Base-by-base conservation (phyloP, 2,888 invertebrate genomes). In the Magallana nippona region DNA sequence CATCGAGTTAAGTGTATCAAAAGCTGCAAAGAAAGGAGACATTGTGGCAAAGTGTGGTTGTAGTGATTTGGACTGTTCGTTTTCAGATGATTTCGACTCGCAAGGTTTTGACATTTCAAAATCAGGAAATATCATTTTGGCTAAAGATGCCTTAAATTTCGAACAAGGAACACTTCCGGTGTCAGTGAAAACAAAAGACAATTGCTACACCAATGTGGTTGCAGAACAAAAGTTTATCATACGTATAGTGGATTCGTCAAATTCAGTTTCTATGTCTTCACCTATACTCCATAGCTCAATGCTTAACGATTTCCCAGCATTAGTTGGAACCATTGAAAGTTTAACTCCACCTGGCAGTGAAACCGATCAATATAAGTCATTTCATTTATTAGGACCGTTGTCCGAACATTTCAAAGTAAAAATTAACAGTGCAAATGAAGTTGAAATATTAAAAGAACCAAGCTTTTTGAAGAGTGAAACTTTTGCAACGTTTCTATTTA, bases 391-490 rank as follows among this genome's bases (percentile, higher is more conserved):
- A 27, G 71, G 71, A 27, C 22, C 22, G 15, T 32, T 71, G 27
- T 71, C 71, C 32, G 71, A 71, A 27, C 32, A 71, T 71, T 71
- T 71, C 71, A 71, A 71, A 32, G 27, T 71, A 71, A 32, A 71
- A 27, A 15, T 71, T 5, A 27, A 32, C 13, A 71, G 27, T 13
- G 60, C 15, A n/a, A 71, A 71, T 27, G 71, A 71, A 27, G 71
- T 71, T 8, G 22, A 71, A 27, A 22, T 71, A 27, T 15, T 71
- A 22, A 71, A 71, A 27, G 71, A 71, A 71, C 71, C 22, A 32
- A 71, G 27, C 8, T 71, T 71, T 27, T 1, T 71, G 15, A 71
- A 3, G 2, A 22, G 15, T 15, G 71, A 71, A 22, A 22, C 22
- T 17, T 71, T 22, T 27, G 5, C 22, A 71, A 27, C 27, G 32